phyloP scores from a whole-genome alignment of 2,888 invertebrate genomes.

The Drosophila anomalipes region DNA sequence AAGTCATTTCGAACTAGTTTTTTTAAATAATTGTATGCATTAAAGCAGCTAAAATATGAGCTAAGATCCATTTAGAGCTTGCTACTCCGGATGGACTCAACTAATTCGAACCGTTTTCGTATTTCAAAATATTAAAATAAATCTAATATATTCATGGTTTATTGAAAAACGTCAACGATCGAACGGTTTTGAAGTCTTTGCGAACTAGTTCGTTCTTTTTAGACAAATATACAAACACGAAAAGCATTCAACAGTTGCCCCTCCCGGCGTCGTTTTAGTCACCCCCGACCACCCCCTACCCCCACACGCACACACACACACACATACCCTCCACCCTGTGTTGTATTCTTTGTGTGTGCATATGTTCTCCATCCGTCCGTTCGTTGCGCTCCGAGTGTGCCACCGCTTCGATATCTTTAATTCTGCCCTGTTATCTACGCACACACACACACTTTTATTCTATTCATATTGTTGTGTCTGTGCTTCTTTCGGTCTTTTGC shows the following conservation, averaged over 20 bases:
- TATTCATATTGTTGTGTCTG: conserved; percentile 36
- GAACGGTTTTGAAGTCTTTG: background rate
- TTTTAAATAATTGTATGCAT: background rate
- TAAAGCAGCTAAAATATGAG: background rate
- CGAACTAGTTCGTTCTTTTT: background rate
- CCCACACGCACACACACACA: too few species aligned
- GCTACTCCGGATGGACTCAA: background rate
- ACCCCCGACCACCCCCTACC: background rate
- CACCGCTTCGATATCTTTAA: conserved; percentile 62
- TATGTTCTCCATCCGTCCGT: conserved; percentile 10
- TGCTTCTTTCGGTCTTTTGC: conserved; percentile 58
- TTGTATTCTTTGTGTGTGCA: background rate
- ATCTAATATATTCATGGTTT: background rate
- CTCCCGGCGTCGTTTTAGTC: conserved; percentile 4
- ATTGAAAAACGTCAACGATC: background rate
- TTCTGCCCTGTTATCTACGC: conserved; percentile 60
- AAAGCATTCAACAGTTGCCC: conserved; percentile 30
- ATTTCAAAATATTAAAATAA: background rate
- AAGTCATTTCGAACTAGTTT: background rate
- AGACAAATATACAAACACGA: background rate
- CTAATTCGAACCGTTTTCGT: background rate
- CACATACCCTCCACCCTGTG: background rate
- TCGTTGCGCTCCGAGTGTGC: conserved; percentile 30
- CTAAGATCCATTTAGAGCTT: background rate
- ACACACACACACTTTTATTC: conserved; percentile 17